phyloP scores from a whole-genome alignment of 2,888 invertebrate genomes.

The Ceratothoa steindachneri region DNA sequence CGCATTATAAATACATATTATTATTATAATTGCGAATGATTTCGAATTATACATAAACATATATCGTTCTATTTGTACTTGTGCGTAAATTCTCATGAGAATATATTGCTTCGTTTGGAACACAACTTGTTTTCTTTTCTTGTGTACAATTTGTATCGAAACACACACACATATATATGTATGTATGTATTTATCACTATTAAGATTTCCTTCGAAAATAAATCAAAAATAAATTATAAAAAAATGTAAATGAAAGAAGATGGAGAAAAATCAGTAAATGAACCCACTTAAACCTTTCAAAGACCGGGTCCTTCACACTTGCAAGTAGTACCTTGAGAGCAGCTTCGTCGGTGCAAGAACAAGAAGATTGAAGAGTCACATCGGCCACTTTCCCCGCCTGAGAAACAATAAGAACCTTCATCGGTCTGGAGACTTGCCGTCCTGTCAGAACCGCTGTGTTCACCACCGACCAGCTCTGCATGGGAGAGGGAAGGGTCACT shows the following conservation, averaged over 20 bases:
- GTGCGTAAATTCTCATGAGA: no score
- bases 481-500: conserved; percentile 51
- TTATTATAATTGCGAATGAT: no score
- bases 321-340: conserved; percentile 85
- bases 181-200: neutral
- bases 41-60: neutral
- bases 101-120: no score
- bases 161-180: no score
- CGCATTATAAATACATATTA: no score
- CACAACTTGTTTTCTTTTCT: no score
- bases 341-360: conserved; percentile 90
- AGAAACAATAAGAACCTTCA: conserved; percentile 92
- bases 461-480: conserved; percentile 88
- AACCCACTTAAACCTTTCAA: no score
- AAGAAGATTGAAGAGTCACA: conserved; percentile 89
- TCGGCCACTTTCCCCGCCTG: conserved; percentile 91
- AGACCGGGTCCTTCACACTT: no score
- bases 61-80: neutral
- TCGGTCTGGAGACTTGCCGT: conserved; percentile 85
- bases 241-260: no score
- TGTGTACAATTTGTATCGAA: no score
- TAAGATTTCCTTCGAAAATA: neutral
- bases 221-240: no score
- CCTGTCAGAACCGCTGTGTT: conserved; percentile 94
- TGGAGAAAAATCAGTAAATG: no score